phyloP scores from a whole-genome alignment of 2,888 invertebrate genomes.

The Pollenia griseotomentosa region DNA sequence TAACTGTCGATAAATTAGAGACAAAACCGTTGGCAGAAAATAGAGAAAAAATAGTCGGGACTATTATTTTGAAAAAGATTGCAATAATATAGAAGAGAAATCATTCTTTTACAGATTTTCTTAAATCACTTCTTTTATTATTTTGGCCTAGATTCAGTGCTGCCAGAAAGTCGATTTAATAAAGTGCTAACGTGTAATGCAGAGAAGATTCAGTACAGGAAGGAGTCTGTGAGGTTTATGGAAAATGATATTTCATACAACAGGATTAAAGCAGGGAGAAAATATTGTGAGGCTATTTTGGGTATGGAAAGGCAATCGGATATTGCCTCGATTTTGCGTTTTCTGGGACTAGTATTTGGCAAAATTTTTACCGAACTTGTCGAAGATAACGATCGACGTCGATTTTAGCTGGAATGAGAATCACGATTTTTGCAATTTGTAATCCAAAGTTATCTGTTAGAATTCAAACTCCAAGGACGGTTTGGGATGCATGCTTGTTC shows the following conservation, averaged over 20 bases:
- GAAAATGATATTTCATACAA: conserved; percentile 44
- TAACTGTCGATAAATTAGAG: too few species aligned
- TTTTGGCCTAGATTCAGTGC: too few species aligned
- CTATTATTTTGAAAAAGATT: too few species aligned
- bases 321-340: conserved; percentile 39
- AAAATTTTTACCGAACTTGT: conserved; percentile 32
- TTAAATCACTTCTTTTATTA: too few species aligned
- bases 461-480: conserved; percentile 66
- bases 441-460: conserved; percentile 32
- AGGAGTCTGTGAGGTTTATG: conserved; percentile 53
- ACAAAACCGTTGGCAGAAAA: too few species aligned
- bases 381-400: conserved; percentile 44
- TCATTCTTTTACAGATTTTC: too few species aligned
- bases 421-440: conserved; percentile 54
- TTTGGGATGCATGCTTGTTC: conserved; percentile 63
- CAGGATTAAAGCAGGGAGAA: conserved; percentile 16
- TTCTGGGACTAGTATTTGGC: conserved; percentile 54
- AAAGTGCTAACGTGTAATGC: conserved; percentile 31
- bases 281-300: background rate
- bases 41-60: too few species aligned
- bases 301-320: conserved; percentile 16
- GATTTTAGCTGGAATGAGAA: conserved; percentile 49
- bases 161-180: too few species aligned
- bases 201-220: conserved; percentile 56
- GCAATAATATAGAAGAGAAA: too few species aligned